A percentile compares a stretch with the other conserved stretches of the same genome.
Evolutionary conservation across 1,140 invertebrate genomes (phyloP).

Genomic region (Tenebrio molitor): DNA sequence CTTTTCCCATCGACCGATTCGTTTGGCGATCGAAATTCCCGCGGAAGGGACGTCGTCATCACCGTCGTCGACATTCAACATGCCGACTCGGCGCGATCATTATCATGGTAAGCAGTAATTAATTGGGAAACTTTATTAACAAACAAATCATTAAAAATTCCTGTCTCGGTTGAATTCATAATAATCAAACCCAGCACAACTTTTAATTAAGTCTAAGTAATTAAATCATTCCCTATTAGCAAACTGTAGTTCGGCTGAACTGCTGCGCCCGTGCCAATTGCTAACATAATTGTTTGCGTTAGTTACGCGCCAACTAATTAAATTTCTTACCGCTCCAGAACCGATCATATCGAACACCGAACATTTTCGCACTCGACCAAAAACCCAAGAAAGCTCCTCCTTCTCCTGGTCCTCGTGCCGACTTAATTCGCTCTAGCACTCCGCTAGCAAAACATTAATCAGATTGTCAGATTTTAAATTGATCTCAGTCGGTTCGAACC

Average conservation of each 20-base stretch:
- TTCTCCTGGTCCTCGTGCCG: too few species aligned
- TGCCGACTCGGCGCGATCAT: slow-evolving; percentile 8
- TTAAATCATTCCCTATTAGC: slow-evolving; percentile 50
- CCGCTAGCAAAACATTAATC: slow-evolving; percentile 2
- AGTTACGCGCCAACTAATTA: slow-evolving; percentile 35
- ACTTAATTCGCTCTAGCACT: background rate
- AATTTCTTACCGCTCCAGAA: slow-evolving; percentile 32
- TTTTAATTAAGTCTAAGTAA: slow-evolving; percentile 51
- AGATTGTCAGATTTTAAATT: slow-evolving; percentile 11
- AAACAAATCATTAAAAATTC: slow-evolving; percentile 44
- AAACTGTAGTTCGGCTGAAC: slow-evolving; percentile 40
- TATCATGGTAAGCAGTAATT: slow-evolving; percentile 19
- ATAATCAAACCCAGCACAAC: slow-evolving; percentile 43
- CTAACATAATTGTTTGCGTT: slow-evolving; percentile 47
- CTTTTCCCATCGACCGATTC: background rate
- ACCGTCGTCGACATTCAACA: too few species aligned
- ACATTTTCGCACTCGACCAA: background rate
- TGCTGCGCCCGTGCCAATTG: slow-evolving; percentile 42
- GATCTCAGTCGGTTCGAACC: background rate
- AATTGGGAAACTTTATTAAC: slow-evolving; percentile 38
- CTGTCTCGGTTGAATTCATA: slow-evolving; percentile 33
- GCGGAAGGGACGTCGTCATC: too few species aligned
- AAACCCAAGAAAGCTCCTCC: too few species aligned
- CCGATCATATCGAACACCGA: slow-evolving; percentile 1
- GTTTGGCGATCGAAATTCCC: background rate